A percentile compares a stretch with the other conserved stretches of the same genome.
Conservation (phyloP, 1,140 invertebrate genomes). For the Sesamia nonagrioides region DNA sequence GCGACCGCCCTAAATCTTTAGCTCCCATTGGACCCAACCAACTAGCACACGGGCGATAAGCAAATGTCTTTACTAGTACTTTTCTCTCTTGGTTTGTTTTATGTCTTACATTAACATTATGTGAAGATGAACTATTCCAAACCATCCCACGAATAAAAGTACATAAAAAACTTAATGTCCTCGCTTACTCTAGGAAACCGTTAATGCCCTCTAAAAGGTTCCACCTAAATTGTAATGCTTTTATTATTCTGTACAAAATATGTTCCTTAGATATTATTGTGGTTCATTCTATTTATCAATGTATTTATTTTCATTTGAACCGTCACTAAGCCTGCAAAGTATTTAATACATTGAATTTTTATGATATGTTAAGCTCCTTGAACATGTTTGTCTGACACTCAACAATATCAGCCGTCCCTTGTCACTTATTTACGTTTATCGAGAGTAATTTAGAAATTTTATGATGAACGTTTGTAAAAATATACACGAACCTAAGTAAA, state of each 20-base stretch:
- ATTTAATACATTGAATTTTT: no score
- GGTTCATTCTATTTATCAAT: not conserved
- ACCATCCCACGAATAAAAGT: not conserved
- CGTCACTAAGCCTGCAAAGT: no score
- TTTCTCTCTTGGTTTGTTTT: conserved; percentile 22
- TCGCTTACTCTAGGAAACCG: not conserved
- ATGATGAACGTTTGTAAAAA: no score
- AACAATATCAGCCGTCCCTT: no score
- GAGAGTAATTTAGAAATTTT: no score
- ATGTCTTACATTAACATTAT: conserved; percentile 18
- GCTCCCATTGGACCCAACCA: not conserved
- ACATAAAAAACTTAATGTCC: not conserved
- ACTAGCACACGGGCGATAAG: conserved; percentile 4
- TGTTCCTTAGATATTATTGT: not conserved
- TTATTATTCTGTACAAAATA: not conserved
- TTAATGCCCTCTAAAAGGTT: not conserved
- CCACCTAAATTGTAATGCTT: not conserved
- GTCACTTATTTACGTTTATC: no score
- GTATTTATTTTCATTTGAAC: no score
- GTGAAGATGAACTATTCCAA: not conserved
- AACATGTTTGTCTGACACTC: no score
- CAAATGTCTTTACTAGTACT: conserved; percentile 10
- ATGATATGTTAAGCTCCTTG: no score
- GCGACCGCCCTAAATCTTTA: not conserved
- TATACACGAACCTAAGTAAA: no score